Base-by-base conservation (phyloP, 2,888 invertebrate species). In the Xylota segnis region DNA sequence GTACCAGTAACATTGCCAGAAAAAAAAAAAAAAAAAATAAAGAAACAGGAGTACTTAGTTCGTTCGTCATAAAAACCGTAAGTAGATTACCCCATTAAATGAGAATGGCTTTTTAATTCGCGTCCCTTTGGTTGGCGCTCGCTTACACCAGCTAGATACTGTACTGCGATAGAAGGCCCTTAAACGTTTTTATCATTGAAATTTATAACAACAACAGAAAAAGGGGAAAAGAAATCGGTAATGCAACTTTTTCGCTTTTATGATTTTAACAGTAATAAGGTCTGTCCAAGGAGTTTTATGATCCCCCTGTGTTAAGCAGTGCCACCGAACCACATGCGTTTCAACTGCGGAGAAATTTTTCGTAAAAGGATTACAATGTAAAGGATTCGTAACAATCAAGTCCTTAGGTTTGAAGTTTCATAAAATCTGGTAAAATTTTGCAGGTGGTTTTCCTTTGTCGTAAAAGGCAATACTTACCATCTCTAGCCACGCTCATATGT, bases 101-200 rank as follows among this genome's bases (percentile, higher is more conserved):
- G 23, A 45, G 54, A 75, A 66, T 56, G 56, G 75, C 65, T 56
- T 75, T 65, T 75, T 75, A 65, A 75, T 75, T 75, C 56, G 65
- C 45, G 18, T 72, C 61, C 61, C 50, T 72, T 58, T 32, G 29
- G 47, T 34, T 65, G 14, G 16, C 32, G 32, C 47, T 59, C 58
- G 58, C 58, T 58, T 59, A 56, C 56, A 47, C 18, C 45, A 58
- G 45, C 45, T 23, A 45, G 61, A 61, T 61, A 9, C 14, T 10
- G n/a, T n/a, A 34, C 47, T 45, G 56, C 43, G 58, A 71, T 58
- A 71, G 71, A 27, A 45, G 43, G 58, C 71, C 10, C 58, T 59
- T 71, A 58, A 71, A 71, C 58, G 71, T 29, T 71, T 47, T 71
- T 58, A 71, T 58, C 71, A 58, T 71, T 58, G 58, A 56, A 58